Base-by-base conservation (phyloP, 2,888 invertebrate genomes). In the Stenotaenia linearis region DNA sequence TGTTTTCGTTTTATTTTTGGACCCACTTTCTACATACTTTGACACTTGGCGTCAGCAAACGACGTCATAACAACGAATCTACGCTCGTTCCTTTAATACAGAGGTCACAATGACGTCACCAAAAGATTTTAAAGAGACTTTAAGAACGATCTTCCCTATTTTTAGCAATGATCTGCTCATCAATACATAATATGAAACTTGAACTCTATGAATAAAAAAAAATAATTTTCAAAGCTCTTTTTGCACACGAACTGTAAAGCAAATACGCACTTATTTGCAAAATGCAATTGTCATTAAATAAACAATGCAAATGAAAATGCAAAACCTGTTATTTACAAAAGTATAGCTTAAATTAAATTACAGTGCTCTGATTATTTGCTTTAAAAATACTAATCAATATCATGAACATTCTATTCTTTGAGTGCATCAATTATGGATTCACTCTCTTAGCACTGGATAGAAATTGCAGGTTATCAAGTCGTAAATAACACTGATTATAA, bases 401-500 rank as follows among this genome's bases (percentile, higher is more conserved):
- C 50, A 50, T 25, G n/a, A 69, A 28, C 25, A 7, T 15, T 28
- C 1, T 0, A 23, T 10, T 10, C 28, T 69, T 12, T 69, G 28
- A 69, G 10, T 69, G 69, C 69, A 69, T 69, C 28, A 69, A 69
- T 69, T 69, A 69, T 69, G 28, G n/a, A 25, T 69, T 69, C 25
- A 25, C 25, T 12, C 28, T 69, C 12, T 28, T 25, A 25, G n/a
- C 10, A 28, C 10, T 69, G 25, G 69, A 9, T 5, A 69, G 15
- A 28, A 69, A 69, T 69, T 69, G 69, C 69, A 69, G 69, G 69
- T 69, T 69, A 69, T 69, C 69, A 12, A 28, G n/a, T 69, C 50
- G 50, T 50, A 50, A 69, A 69, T 28, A n/a, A 28, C 25, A 69
- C 10, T 69, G 28, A 69, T 28, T 28, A 25, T n/a, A 25, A 69